phyloP scores from a whole-genome alignment of 2,113 vertebrate genomes.

The Tretioscincus oriximinensis region DNA sequence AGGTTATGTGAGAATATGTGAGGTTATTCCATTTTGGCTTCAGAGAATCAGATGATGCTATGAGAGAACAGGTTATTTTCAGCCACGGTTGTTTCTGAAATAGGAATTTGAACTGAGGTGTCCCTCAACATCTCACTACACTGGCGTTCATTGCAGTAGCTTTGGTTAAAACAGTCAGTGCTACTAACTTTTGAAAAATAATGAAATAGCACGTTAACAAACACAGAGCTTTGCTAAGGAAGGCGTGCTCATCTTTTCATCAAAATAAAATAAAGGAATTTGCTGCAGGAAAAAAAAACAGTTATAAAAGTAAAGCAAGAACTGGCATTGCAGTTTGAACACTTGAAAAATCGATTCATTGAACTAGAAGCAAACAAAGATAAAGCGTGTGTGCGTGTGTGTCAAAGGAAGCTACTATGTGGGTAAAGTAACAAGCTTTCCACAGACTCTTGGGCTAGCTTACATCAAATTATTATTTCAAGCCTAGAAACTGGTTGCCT shows the following conservation, averaged over 20 bases:
- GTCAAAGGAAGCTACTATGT: conserved; percentile 7
- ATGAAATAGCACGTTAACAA: background rate
- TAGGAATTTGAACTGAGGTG: background rate
- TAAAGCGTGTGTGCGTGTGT: conserved; percentile 18
- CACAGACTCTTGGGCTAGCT: conserved; percentile 48
- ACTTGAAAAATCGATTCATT: conserved; percentile 3
- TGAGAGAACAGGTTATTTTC: background rate
- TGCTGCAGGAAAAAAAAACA: background rate
- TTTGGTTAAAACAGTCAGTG: background rate
- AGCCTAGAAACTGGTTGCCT: conserved; percentile 74
- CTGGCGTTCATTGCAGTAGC: background rate
- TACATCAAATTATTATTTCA: conserved; percentile 73
- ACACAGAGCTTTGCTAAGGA: background rate
- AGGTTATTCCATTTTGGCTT: background rate
- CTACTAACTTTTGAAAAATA: conserved; percentile 4
- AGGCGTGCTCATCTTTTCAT: background rate
- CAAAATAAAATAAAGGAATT: background rate
- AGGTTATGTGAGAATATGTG: background rate
- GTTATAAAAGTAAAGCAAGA: conserved; percentile 17
- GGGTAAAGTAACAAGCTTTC: conserved; percentile 43
- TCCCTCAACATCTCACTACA: background rate
- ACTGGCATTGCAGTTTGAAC: conserved; percentile 9
- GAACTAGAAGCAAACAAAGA: conserved; percentile 4
- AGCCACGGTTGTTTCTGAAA: background rate
- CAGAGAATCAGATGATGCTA: background rate